Conservation (phyloP, 2,113 vertebrate genomes). For the Gyps fulvus region DNA sequence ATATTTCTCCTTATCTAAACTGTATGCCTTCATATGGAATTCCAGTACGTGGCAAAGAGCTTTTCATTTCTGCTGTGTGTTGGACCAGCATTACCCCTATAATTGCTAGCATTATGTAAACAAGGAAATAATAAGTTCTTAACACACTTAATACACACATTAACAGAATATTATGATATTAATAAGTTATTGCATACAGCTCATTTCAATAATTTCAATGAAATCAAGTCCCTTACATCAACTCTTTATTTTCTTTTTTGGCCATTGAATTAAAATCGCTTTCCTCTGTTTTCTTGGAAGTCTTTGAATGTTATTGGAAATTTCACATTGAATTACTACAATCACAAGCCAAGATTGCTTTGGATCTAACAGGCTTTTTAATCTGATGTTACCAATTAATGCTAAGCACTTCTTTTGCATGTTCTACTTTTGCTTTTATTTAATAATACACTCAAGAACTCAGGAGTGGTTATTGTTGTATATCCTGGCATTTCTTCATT, state of each 20-base stretch:
- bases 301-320: not conserved
- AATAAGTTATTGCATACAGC: not conserved
- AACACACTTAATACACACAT: not conserved
- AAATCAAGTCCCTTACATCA: conserved; percentile 1
- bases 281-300: not conserved
- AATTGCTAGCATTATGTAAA: conserved; percentile 31
- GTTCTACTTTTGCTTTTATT: not conserved
- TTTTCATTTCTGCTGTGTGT: not conserved
- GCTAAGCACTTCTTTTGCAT: not conserved
- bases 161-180: conserved; percentile 16
- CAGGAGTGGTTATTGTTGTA: not conserved
- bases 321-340: not conserved
- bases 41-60: not conserved
- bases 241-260: not conserved
- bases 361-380: not conserved
- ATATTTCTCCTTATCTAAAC: not conserved
- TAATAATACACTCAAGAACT: not conserved
- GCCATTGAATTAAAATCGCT: not conserved
- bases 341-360: not conserved
- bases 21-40: not conserved
- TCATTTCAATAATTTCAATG: not conserved
- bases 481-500: conserved; percentile 17
- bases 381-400: not conserved
- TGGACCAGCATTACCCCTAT: not conserved
- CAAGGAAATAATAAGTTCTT: conserved; percentile 26